phyloP scores from a whole-genome alignment of 2,113 vertebrate species.

The Microcebus lehilahytsara region DNA sequence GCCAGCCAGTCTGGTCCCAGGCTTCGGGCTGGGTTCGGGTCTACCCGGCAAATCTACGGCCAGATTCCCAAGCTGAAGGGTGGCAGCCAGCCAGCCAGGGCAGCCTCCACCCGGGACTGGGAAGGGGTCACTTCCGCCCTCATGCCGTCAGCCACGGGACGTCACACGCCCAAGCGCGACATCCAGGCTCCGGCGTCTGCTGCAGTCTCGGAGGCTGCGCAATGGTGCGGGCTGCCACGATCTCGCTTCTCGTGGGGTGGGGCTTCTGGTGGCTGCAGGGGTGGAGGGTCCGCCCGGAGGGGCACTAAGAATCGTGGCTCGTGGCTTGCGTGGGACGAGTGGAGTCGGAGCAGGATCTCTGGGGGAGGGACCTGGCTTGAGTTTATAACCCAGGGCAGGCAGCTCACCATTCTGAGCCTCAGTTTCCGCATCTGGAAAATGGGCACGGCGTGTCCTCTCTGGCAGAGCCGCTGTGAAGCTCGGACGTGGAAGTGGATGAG shows the following conservation, averaged over 20 bases:
- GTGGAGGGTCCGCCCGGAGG: fast-evolving
- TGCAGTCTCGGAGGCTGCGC: neutral
- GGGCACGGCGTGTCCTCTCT: neutral
- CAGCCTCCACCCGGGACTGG: neutral
- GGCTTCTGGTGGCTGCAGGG: fast-evolving
- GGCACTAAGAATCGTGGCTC: fast-evolving
- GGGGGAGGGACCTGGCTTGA: neutral
- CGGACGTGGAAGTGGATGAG: fast-evolving
- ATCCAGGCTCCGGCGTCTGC: fast-evolving
- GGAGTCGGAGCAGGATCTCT: neutral
- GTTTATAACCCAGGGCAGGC: neutral
- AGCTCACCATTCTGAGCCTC: neutral
- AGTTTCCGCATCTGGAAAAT: neutral
- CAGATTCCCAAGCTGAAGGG: neutral
- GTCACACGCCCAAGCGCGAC: too few species aligned
- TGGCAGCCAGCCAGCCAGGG: neutral
- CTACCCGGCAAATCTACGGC: neutral
- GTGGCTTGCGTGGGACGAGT: neutral
- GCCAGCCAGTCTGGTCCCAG: neutral
- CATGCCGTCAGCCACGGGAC: neutral
- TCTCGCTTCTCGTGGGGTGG: neutral
- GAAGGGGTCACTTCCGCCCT: neutral
- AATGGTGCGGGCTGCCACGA: fast-evolving
- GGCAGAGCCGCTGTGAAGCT: neutral
- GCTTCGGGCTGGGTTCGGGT: neutral